Conservation (phyloP, 2,113 vertebrate genomes). For the Chaetops frenatus region DNA sequence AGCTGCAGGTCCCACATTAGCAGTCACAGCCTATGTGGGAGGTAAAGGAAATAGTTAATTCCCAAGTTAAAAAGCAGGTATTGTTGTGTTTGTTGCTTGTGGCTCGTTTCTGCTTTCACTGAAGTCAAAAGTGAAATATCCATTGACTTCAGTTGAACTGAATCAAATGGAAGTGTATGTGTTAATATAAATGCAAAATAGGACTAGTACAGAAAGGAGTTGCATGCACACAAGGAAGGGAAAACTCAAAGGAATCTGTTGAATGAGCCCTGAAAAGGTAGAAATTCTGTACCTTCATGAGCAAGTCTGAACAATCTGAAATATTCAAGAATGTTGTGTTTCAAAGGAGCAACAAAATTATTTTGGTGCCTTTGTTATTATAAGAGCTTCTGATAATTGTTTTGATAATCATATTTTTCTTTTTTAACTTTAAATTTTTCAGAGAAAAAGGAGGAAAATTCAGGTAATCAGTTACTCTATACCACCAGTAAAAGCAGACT, state of each 20-base stretch:
- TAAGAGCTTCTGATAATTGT: neutral
- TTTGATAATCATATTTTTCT: neutral
- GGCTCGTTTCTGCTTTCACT: neutral
- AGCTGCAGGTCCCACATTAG: neutral
- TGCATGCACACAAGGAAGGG: neutral
- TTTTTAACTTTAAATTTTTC: neutral
- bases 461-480: neutral
- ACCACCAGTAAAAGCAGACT: neutral
- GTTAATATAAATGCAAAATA: conserved; percentile 10
- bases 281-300: neutral
- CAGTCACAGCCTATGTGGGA: neutral
- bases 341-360: neutral
- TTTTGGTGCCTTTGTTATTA: neutral
- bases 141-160: neutral
- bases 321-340: neutral
- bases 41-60: neutral
- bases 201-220: neutral
- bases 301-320: neutral
- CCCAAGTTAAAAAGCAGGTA: neutral
- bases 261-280: neutral
- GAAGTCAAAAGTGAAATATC: neutral
- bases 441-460: neutral
- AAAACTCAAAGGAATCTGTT: neutral
- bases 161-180: neutral
- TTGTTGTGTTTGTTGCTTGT: neutral